Percentiles rank a stretch among this genome's conserved stretches.
phyloP scores from a whole-genome alignment of 1,140 invertebrate genomes.

The Penaeus japonicus region DNA sequence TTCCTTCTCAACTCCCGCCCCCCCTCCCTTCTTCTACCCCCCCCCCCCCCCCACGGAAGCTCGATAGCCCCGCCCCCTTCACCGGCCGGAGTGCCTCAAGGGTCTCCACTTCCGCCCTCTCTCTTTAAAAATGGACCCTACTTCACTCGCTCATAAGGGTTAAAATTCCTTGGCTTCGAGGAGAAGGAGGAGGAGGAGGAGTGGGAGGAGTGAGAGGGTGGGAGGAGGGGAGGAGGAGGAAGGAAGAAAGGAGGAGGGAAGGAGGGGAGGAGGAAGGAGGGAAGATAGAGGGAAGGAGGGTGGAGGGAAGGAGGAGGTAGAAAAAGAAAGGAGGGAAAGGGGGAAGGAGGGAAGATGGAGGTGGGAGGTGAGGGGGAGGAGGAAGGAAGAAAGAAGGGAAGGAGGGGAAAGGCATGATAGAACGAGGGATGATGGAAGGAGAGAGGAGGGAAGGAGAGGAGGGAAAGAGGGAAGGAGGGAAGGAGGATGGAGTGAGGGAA shows the following conservation, averaged over 20 bases:
- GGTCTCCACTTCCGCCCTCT: conserved; percentile 26
- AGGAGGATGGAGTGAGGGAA: no score
- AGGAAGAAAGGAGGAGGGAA: no score
- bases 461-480: no score
- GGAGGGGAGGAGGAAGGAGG: no score
- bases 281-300: background rate
- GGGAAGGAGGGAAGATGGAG: no score
- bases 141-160: conserved; percentile 9
- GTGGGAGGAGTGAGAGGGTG: background rate
- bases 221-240: no score
- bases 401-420: no score
- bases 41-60: background rate
- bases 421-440: no score
- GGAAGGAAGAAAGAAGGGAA: no score
- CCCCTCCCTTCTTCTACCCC: background rate
- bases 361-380: no score
- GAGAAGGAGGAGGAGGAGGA: background rate
- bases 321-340: no score
- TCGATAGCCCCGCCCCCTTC: conserved; percentile 42
- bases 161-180: conserved; percentile 19
- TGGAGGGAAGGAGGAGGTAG: no score
- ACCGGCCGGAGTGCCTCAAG: conserved; percentile 46
- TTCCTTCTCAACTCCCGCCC: background rate
- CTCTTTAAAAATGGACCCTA: conserved; percentile 37
- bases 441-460: background rate